Evolutionary conservation across 1,140 invertebrate genomes (phyloP).

Genomic region (Mizuhopecten yessoensis): DNA sequence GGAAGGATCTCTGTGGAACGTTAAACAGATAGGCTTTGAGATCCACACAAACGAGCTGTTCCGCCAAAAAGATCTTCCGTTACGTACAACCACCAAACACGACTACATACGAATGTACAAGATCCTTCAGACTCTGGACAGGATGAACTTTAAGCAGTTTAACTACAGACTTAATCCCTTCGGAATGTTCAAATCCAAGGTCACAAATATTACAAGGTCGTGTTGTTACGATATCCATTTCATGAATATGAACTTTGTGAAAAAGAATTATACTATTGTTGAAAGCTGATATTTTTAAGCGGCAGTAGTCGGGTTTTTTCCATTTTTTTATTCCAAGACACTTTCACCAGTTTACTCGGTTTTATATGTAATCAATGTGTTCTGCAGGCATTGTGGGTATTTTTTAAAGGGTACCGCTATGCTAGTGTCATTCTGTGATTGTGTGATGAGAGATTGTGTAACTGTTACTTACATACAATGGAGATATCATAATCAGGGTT

Average conservation of each 20-base stretch:
- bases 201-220: conserved; percentile 59
- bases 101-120: conserved; percentile 72
- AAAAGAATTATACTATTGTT: conserved; percentile 59
- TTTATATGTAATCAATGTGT: background rate
- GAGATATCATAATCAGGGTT: too few species aligned
- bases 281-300: background rate
- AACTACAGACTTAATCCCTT: conserved; percentile 74
- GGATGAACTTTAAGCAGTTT: conserved; percentile 70
- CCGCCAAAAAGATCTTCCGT: conserved; percentile 42
- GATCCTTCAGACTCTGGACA: conserved; percentile 62
- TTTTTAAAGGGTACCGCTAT: background rate
- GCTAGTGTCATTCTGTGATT: background rate
- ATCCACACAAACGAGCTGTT: conserved; percentile 70
- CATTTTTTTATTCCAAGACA: background rate
- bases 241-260: conserved; percentile 72
- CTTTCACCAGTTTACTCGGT: background rate
- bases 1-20: conserved; percentile 67
- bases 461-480: too few species aligned
- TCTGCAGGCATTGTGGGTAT: background rate
- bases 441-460: background rate
- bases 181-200: conserved; percentile 67
- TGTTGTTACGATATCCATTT: conserved; percentile 75
- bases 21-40: conserved; percentile 75
- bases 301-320: background rate
- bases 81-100: conserved; percentile 58